A percentile compares a stretch with the other conserved stretches of the same genome.
Evolutionary conservation across 2,888 invertebrate genomes (phyloP).

Genomic region (Megalurothrips usitatus): DNA sequence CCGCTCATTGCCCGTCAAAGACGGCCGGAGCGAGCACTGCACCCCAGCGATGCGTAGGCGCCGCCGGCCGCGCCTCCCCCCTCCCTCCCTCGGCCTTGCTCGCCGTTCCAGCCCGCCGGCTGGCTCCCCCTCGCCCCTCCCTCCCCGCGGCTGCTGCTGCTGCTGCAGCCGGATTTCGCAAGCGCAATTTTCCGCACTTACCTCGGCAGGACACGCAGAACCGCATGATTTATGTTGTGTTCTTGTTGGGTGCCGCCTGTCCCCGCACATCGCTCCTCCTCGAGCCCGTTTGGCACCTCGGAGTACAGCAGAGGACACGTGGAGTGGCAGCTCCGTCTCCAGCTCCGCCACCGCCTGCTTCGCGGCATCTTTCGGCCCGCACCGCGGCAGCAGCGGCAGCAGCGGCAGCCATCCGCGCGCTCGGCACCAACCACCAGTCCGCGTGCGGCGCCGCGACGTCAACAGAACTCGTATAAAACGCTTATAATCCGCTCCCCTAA

Average conservation of each 20-base stretch:
- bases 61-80: not conserved
- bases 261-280: not conserved
- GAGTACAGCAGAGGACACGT: too few relatives aligned
- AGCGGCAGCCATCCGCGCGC: not conserved
- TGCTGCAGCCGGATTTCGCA: not conserved
- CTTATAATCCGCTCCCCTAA: not conserved
- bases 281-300: too few relatives aligned
- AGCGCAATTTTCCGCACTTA: not conserved
- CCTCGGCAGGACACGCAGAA: not conserved
- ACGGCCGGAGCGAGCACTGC: not conserved
- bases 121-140: not conserved
- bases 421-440: not conserved
- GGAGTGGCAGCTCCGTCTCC: not conserved
- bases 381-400: not conserved
- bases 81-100: not conserved
- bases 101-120: not conserved
- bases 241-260: not conserved
- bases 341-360: not conserved
- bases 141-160: too few relatives aligned
- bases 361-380: not conserved
- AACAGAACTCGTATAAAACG: not conserved
- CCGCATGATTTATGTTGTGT: not conserved
- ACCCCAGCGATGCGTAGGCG: not conserved
- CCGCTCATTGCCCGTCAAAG: not conserved
- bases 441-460: not conserved